Evolutionary conservation across 2,888 invertebrate genomes (phyloP), one percentile per base, ranked within the genome.

Genomic region (Meganola albula): DNA sequence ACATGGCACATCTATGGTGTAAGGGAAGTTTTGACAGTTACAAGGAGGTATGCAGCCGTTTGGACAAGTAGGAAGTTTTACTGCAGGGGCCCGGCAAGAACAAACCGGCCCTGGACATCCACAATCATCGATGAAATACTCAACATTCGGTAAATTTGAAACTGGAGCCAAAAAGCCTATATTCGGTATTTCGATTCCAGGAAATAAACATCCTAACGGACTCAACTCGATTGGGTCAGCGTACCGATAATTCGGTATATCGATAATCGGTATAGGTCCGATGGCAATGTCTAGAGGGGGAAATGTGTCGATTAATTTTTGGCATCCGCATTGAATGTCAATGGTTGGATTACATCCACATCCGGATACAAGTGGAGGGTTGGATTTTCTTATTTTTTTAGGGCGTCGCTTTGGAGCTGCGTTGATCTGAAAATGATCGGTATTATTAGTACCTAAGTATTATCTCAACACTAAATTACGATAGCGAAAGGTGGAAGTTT

Each of bases 211-310:
- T 9, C 31, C 36, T 10, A 53, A 10, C 5, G 53, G 43, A 12
- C 34, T 43, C 0, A 53, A 8, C 11, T 50, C 53, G 1, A 34
- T 4, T 2, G 45, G 21, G 0, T 51, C 51, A 1, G 29, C 42
- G 9, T 44, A 49, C 35, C 45, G 42, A 3, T 48, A 50, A 12
- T 50, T 45, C 1, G 53, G 50, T 2, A 51, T 28, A 3, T 53
- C 53, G 0, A 52, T 25, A 1, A 50, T 16, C 2, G 46, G 40
- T 1, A 23, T 23, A 16, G 45, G 31, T 1, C 16, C 16, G 20
- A 39, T 5, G 0, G 22, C 18, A 2, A 45, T 27, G 8, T 37
- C 39, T 10, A 37, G 1, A 9, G 37, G 31, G 4, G 28, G 12
- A n/a, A 44, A 24, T 6, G 47, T 18, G 22, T 54, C 53, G 3